Evolutionary conservation across 1,140 invertebrate species (phyloP).

Genomic region (Drosophila burlai): DNA sequence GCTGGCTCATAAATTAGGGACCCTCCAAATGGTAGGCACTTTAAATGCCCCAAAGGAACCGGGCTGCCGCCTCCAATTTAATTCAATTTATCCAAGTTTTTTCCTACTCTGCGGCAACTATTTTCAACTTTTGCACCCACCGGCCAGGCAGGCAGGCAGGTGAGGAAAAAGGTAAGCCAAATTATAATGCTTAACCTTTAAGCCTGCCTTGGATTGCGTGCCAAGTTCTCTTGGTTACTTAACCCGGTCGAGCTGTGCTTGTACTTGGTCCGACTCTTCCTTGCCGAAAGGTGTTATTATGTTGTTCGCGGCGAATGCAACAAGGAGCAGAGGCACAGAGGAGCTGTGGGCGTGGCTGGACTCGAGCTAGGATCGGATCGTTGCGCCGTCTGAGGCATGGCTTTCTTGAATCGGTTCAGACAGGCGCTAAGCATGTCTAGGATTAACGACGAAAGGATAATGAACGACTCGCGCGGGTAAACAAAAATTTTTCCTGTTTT

Average conservation of each 20-base stretch:
- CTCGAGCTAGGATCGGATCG: conserved; percentile 1
- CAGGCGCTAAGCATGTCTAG: conserved; percentile 30
- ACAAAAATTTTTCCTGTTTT: neutral
- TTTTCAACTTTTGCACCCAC: conserved; percentile 60
- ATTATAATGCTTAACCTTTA: conserved; percentile 83
- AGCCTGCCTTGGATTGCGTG: conserved; percentile 75
- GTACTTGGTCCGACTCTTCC: conserved; percentile 15
- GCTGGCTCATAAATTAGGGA: conserved; percentile 62
- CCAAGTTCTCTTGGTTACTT: conserved; percentile 69
- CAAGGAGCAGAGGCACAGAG: neutral
- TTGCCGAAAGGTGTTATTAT: conserved; percentile 69
- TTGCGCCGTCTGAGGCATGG: conserved; percentile 3
- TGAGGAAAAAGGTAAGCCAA: conserved; percentile 64
- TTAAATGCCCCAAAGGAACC: conserved; percentile 37
- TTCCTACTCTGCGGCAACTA: conserved; percentile 43
- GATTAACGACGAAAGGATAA: conserved; percentile 47
- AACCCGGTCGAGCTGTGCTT: conserved; percentile 59
- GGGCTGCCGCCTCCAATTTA: conserved; percentile 56
- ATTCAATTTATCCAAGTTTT: conserved; percentile 74
- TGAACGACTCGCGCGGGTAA: conserved; percentile 12
- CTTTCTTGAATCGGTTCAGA: conserved; percentile 5
- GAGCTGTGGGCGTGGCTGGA: conserved; percentile 29
- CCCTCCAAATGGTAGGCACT: conserved; percentile 25
- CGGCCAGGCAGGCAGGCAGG: neutral
- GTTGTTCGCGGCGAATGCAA: conserved; percentile 58